These are phyloP conservation scores for Ectemnius continuus DNA, from an alignment of 2,888 invertebrate genomes.

Conservation along the genomic window DNA sequence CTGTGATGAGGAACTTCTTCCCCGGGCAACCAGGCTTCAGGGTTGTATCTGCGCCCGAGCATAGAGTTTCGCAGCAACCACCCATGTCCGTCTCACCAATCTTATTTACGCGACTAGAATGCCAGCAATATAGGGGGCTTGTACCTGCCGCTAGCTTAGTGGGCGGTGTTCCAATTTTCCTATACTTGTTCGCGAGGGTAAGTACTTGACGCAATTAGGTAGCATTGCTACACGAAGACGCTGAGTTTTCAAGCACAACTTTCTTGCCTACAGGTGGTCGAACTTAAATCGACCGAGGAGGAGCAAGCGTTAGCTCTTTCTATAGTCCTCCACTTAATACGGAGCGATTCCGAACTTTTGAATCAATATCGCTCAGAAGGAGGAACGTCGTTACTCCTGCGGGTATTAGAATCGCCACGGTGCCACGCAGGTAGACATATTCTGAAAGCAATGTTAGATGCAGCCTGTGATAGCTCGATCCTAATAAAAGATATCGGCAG, in stretches of 20 bases:
- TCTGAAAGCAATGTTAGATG: slow-evolving; percentile 83
- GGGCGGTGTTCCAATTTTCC: slow-evolving; percentile 83
- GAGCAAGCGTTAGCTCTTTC: slow-evolving; percentile 83
- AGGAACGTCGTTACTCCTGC: slow-evolving; percentile 81
- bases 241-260: no score
- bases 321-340: slow-evolving; percentile 81
- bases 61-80: slow-evolving; percentile 78
- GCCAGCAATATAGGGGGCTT: slow-evolving; percentile 79
- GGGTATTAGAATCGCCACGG: slow-evolving; percentile 82
- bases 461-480: slow-evolving; percentile 82
- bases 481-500: slow-evolving; percentile 77
- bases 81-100: slow-evolving; percentile 76
- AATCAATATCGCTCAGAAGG: slow-evolving; percentile 82
- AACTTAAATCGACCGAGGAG: slow-evolving; percentile 80
- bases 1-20: slow-evolving; percentile 75
- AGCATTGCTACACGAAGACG: no score
- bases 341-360: slow-evolving; percentile 82
- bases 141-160: slow-evolving; percentile 80
- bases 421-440: slow-evolving; percentile 82
- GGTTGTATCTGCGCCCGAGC: slow-evolving; percentile 76
- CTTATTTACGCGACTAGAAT: slow-evolving; percentile 74
- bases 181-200: slow-evolving; percentile 85
- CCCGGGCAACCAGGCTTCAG: slow-evolving; percentile 77
- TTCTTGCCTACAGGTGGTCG: slow-evolving; percentile 80
- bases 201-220: slow-evolving; percentile 35